A percentile compares a stretch with the other conserved stretches of the same genome.
Conservation (phyloP, 2,888 invertebrate species). For the Melipona bicolor region DNA sequence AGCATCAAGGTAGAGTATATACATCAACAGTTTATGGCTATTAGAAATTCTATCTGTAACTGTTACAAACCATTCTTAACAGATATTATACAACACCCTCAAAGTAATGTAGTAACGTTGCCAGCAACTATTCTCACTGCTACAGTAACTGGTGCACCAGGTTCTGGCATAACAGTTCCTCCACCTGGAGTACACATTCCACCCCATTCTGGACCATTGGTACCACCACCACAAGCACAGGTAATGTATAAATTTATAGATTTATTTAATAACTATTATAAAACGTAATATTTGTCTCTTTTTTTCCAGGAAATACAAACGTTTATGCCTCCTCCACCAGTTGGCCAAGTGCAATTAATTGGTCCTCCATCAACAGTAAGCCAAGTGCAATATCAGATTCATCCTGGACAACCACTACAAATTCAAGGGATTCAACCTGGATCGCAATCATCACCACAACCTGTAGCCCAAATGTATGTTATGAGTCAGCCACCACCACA, state of each 20-base stretch:
- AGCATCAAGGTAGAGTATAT: constrained; percentile 80
- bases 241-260: constrained; percentile 63
- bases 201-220: constrained; percentile 81
- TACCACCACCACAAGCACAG: constrained; percentile 81
- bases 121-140: constrained; percentile 82
- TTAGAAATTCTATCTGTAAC: constrained; percentile 29
- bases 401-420: constrained; percentile 81
- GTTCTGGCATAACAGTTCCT: constrained; percentile 79
- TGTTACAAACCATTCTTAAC: constrained; percentile 45
- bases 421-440: constrained; percentile 80
- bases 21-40: constrained; percentile 26
- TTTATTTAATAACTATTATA: neutral
- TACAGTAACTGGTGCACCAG: constrained; percentile 80
- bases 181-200: constrained; percentile 83
- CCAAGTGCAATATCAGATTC: constrained; percentile 83
- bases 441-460: constrained; percentile 80
- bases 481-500: constrained; percentile 83
- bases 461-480: constrained; percentile 83
- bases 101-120: constrained; percentile 81
- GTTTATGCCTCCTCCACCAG: constrained; percentile 80
- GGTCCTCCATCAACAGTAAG: constrained; percentile 82
- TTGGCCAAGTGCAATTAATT: constrained; percentile 82
- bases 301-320: constrained; percentile 80
- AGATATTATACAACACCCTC: constrained; percentile 83
- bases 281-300: constrained; percentile 9